A percentile compares a stretch with the other conserved stretches of the same genome.
Evolutionary conservation across 1,140 invertebrate species (phyloP).

Genomic region (Himalopsyche phryganea): DNA sequence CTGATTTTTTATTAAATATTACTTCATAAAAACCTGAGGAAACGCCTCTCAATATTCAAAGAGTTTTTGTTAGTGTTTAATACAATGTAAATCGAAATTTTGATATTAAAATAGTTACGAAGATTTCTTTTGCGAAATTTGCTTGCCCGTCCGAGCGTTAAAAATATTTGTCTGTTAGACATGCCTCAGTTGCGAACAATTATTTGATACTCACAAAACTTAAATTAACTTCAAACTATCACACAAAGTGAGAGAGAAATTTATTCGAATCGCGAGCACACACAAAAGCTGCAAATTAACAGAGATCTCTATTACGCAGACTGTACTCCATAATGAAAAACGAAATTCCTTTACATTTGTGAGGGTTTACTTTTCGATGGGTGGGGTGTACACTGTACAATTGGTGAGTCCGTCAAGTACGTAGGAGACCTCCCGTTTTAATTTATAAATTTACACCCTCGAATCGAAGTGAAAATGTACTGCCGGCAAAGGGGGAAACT

Average conservation of each 20-base stretch:
- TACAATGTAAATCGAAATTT: too few relatives aligned
- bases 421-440: constrained; percentile 18
- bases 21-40: too few relatives aligned
- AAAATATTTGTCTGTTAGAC: constrained; percentile 21
- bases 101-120: too few relatives aligned
- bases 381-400: neutral
- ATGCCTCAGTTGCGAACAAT: constrained; percentile 11
- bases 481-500: constrained; percentile 7
- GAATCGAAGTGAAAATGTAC: constrained; percentile 18
- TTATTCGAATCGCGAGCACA: constrained; percentile 8
- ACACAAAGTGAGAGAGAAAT: constrained; percentile 6
- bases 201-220: constrained; percentile 20
- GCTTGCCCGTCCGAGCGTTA: neutral
- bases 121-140: too few relatives aligned
- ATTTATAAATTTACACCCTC: constrained; percentile 25
- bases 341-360: constrained; percentile 8
- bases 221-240: constrained; percentile 23
- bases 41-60: too few relatives aligned
- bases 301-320: constrained; percentile 10
- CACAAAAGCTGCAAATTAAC: constrained; percentile 4
- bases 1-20: too few relatives aligned
- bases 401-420: constrained; percentile 1
- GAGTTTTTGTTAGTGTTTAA: too few relatives aligned
- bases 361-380: constrained; percentile 8
- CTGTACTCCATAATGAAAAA: constrained; percentile 1